A percentile compares a stretch with the other conserved stretches of the same genome.
Conservation (phyloP, 2,113 vertebrate genomes). For the Chamaea fasciata region DNA sequence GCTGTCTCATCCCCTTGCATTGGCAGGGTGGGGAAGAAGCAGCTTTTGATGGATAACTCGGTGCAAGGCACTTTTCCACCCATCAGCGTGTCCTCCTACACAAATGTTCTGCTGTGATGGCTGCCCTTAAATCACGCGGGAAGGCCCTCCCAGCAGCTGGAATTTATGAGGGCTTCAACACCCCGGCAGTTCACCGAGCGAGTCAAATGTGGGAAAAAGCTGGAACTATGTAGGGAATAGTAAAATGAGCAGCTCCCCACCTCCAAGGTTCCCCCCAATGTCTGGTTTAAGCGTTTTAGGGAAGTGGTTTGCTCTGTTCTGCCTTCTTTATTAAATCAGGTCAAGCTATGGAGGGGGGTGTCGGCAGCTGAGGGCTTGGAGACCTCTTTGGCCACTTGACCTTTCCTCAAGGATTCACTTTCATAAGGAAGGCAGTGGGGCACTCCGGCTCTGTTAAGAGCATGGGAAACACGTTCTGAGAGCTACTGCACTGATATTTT, state of each 20-base stretch:
- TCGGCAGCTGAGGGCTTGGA: neutral
- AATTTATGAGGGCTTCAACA: conserved; percentile 20
- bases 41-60: conserved; percentile 11
- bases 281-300: rapidly evolving
- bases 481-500: neutral
- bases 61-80: neutral
- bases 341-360: rapidly evolving
- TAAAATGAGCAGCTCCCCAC: neutral
- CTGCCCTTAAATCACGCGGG: conserved; percentile 22
- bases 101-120: conserved; percentile 24
- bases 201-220: neutral
- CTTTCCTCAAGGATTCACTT: neutral
- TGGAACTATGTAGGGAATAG: rapidly evolving
- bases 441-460: neutral
- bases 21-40: conserved; percentile 10
- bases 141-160: neutral
- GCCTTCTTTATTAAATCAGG: neutral
- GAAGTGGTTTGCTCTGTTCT: neutral
- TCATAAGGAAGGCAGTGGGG: neutral
- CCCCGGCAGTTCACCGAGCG: rapidly evolving
- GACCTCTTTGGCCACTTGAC: neutral
- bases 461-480: neutral
- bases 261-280: neutral
- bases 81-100: conserved; percentile 32
- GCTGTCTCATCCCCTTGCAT: neutral